A percentile compares a stretch with the other conserved stretches of the same genome.
phyloP scores from a whole-genome alignment of 2,888 invertebrate genomes.

The Neoaliturus tenellus region DNA sequence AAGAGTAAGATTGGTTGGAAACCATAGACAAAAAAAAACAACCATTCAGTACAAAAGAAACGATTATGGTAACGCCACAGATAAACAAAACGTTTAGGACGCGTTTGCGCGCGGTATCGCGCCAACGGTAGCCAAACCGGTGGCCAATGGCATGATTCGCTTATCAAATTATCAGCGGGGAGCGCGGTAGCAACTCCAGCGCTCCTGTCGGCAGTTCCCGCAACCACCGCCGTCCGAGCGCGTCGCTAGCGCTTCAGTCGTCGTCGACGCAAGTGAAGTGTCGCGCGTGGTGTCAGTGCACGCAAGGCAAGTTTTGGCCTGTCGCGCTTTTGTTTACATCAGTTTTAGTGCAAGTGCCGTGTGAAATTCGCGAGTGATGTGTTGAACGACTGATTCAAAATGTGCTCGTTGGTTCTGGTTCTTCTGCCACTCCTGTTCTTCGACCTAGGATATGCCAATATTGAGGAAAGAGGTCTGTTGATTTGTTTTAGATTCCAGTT shows the following conservation, averaged over 20 bases:
- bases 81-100: too few relatives aligned
- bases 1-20: too few relatives aligned
- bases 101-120: too few relatives aligned
- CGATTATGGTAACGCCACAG: too few relatives aligned
- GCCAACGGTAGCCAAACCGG: background rate
- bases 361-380: slow-evolving; percentile 39
- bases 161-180: background rate
- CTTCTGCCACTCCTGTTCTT: background rate
- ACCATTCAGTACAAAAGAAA: too few relatives aligned
- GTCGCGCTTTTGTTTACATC: background rate
- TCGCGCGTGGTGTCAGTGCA: background rate
- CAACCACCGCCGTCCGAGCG: background rate
- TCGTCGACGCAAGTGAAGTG: background rate
- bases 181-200: background rate
- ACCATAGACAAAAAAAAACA: too few relatives aligned
- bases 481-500: background rate
- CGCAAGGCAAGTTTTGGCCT: background rate
- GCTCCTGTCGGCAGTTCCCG: slow-evolving; percentile 6
- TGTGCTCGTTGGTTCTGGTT: background rate
- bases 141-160: background rate
- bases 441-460: slow-evolving; percentile 34
- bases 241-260: background rate
- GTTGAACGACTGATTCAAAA: background rate
- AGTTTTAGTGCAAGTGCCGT: background rate
- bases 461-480: slow-evolving; percentile 53